Conservation (phyloP, 2,888 invertebrate genomes). For the Pollenia amentaria region DNA sequence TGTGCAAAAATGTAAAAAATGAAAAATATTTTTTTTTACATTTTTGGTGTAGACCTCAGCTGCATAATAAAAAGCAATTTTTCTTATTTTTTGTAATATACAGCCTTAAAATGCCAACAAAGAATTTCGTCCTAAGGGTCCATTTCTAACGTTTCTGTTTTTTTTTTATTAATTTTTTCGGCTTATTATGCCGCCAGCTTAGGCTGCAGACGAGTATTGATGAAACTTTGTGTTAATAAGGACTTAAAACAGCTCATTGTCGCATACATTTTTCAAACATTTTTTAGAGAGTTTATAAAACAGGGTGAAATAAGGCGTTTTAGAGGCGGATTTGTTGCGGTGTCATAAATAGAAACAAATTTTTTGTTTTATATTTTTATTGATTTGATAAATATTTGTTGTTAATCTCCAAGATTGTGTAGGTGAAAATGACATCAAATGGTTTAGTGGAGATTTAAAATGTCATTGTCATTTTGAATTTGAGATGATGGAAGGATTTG, state of each 20-base stretch:
- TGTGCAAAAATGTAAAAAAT: constrained; percentile 1
- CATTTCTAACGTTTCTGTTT: constrained; percentile 35
- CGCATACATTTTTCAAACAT: constrained; percentile 45
- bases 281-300: background rate
- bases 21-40: background rate
- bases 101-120: constrained; percentile 19
- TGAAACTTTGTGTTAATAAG: constrained; percentile 65
- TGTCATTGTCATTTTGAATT: background rate
- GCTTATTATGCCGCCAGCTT: constrained; percentile 24
- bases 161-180: constrained; percentile 24
- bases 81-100: constrained; percentile 33
- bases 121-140: constrained; percentile 57
- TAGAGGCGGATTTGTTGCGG: constrained; percentile 55
- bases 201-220: constrained; percentile 43
- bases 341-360: constrained; percentile 6
- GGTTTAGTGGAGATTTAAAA: background rate
- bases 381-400: constrained; percentile 60
- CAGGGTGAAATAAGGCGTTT: constrained; percentile 55
- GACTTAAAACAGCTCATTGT: constrained; percentile 68
- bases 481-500: background rate
- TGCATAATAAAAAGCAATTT: constrained; percentile 68
- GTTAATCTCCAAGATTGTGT: constrained; percentile 30
- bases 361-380: background rate
- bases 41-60: constrained; percentile 61
- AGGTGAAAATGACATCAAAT: constrained; percentile 36